Evolutionary conservation across 2,113 vertebrate species (phyloP).

Genomic region (Psammodynastes pulverulentus): DNA sequence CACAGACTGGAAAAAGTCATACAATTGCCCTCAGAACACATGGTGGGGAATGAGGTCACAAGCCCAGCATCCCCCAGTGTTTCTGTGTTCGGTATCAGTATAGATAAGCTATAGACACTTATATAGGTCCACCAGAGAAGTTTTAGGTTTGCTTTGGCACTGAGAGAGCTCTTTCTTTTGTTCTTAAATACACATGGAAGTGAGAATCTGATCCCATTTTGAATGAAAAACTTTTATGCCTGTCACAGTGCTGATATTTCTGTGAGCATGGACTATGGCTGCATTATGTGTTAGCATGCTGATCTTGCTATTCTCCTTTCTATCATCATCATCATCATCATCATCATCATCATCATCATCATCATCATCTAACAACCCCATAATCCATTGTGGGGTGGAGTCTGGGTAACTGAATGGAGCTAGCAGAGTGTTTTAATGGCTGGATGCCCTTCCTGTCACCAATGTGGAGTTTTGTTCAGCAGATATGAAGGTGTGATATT

Average conservation of each 20-base stretch:
- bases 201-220: background rate
- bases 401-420: too few relatives aligned
- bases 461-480: too few relatives aligned
- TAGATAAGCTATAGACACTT: background rate
- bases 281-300: background rate
- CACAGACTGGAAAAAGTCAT: background rate
- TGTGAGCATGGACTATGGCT: too few relatives aligned
- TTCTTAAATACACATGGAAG: background rate
- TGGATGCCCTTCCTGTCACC: too few relatives aligned
- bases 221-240: background rate
- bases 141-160: background rate
- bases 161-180: background rate
- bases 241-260: background rate
- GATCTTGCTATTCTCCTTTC: background rate
- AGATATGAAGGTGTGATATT: background rate
- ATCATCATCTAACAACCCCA: too few relatives aligned
- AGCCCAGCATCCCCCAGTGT: background rate
- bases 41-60: background rate
- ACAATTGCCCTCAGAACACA: background rate
- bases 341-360: too few relatives aligned
- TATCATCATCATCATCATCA: too few relatives aligned
- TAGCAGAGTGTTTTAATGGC: too few relatives aligned
- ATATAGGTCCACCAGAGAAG: background rate
- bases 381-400: too few relatives aligned
- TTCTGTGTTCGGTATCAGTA: background rate